Conservation (phyloP, 2,888 invertebrate species). For the Habroteleia sp. region DNA sequence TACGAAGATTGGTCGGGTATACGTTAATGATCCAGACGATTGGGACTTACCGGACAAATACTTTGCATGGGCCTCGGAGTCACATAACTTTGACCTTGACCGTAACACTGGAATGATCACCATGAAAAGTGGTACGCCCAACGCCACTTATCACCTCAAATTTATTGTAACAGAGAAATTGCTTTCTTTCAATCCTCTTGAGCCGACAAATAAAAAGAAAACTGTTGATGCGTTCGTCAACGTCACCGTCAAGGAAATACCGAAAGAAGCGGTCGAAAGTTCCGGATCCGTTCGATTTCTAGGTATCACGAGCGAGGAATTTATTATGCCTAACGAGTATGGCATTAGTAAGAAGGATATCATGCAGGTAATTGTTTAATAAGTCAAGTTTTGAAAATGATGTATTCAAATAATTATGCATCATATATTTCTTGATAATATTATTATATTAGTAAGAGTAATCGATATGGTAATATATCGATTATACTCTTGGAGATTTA, state of each 20-base stretch:
- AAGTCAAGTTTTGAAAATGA: too few species aligned
- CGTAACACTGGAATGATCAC: constrained; percentile 92
- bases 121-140: constrained; percentile 88
- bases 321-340: constrained; percentile 85
- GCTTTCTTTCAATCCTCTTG: too few species aligned
- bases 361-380: constrained; percentile 84
- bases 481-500: too few species aligned
- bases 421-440: too few species aligned
- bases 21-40: constrained; percentile 96
- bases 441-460: too few species aligned
- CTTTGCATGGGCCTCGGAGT: constrained; percentile 87
- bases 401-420: too few species aligned
- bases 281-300: constrained; percentile 94
- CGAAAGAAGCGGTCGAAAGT: constrained; percentile 94
- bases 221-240: constrained; percentile 84
- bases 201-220: constrained; percentile 19
- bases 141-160: constrained; percentile 88
- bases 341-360: constrained; percentile 88
- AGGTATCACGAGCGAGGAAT: constrained; percentile 92
- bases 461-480: too few species aligned
- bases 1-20: constrained; percentile 94
- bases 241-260: constrained; percentile 92
- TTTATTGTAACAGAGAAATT: constrained; percentile 90
- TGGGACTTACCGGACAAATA: constrained; percentile 97
- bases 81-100: constrained; percentile 88